Evolutionary conservation across 92 coral and sea anemone genomes (phyloP).

Genomic region (Epizoanthus scotinus): DNA sequence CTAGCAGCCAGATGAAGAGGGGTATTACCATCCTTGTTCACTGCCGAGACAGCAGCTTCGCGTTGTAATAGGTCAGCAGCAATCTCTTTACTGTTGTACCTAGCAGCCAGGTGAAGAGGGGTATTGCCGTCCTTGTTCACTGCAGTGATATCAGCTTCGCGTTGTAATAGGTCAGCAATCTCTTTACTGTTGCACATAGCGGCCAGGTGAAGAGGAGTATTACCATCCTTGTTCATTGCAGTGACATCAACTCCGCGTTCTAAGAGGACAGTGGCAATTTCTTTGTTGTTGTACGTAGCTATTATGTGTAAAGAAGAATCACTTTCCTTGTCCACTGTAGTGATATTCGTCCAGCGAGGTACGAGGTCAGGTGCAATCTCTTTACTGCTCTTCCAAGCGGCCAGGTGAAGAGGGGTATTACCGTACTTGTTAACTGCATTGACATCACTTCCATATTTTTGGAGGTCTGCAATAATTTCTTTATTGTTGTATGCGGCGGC

Average conservation of each 20-base stretch:
- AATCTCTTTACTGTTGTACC: too few relatives aligned
- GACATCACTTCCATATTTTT: too few relatives aligned
- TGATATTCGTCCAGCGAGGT: neutral
- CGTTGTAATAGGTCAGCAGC: too few relatives aligned
- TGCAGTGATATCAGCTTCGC: too few relatives aligned
- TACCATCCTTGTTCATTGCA: neutral
- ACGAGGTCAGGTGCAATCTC: neutral
- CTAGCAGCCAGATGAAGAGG: too few relatives aligned
- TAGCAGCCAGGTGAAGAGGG: too few relatives aligned
- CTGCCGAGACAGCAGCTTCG: too few relatives aligned
- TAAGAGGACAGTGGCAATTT: constrained; percentile 4
- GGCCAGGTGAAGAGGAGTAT: neutral
- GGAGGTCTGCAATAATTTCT: too few relatives aligned
- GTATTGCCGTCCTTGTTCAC: too few relatives aligned
- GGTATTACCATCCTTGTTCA: too few relatives aligned
- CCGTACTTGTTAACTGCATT: neutral
- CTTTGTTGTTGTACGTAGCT: neutral
- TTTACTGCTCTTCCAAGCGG: neutral
- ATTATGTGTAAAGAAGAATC: constrained; percentile 34
- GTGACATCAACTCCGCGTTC: constrained; percentile 32
- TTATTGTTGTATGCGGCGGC: too few relatives aligned
- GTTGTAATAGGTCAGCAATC: neutral
- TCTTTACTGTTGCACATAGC: neutral
- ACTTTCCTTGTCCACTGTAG: constrained; percentile 40
- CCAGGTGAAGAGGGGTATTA: neutral